Percentiles rank a stretch among this genome's conserved stretches.
Conservation (phyloP, 2,888 invertebrate species). For the Phalera bucephala region DNA sequence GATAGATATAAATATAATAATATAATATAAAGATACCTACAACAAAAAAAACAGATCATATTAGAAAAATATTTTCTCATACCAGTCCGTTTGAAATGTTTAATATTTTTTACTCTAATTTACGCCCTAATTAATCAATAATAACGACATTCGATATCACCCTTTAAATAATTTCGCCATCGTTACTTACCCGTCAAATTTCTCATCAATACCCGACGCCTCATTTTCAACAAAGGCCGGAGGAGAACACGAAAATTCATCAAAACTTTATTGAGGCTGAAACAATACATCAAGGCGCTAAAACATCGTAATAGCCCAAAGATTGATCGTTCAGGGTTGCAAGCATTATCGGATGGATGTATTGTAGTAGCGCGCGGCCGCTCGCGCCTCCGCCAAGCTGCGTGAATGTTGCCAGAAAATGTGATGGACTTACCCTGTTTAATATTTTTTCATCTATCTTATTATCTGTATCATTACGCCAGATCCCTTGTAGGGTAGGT, state of each 20-base stretch:
- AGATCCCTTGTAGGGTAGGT: no score
- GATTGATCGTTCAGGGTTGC: slow-evolving; percentile 75
- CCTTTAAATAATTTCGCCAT: slow-evolving; percentile 60
- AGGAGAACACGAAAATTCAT: slow-evolving; percentile 76
- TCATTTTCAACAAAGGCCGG: slow-evolving; percentile 70
- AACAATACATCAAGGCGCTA: slow-evolving; percentile 82
- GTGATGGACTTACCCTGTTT: no score
- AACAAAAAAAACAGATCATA: no score
- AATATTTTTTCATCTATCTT: no score
- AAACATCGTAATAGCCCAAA: slow-evolving; percentile 78
- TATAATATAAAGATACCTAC: no score
- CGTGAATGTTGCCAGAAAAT: slow-evolving; percentile 5
- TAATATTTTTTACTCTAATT: not conserved
- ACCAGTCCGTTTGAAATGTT: no score
- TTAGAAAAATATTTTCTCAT: no score
- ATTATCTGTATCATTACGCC: no score
- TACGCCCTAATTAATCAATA: slow-evolving; percentile 9
- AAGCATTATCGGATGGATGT: slow-evolving; percentile 61
- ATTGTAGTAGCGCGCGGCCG: slow-evolving; percentile 48
- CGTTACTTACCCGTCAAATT: slow-evolving; percentile 68
- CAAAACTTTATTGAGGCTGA: slow-evolving; percentile 81
- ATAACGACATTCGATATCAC: slow-evolving; percentile 40
- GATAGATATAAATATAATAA: no score
- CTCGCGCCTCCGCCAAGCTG: slow-evolving; percentile 23
- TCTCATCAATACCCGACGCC: slow-evolving; percentile 75